phyloP scores from a whole-genome alignment of 2,888 invertebrate genomes.

The Cryptus viduatorius region DNA sequence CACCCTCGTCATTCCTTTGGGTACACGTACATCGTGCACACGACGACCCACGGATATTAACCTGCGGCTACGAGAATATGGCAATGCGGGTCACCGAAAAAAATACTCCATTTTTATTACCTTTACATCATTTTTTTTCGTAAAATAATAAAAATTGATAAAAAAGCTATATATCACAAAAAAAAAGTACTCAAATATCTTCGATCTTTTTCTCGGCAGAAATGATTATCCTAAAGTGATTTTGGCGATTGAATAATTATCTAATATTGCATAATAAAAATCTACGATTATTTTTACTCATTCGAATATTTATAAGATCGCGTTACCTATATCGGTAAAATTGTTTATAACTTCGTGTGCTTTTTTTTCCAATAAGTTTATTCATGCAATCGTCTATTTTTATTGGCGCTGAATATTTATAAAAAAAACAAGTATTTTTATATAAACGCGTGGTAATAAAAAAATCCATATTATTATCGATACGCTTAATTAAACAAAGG shows the following conservation, averaged over 20 bases:
- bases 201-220: neutral
- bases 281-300: neutral
- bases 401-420: neutral
- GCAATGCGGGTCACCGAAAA: conserved; percentile 1
- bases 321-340: neutral
- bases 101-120: neutral
- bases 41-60: neutral
- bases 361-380: neutral
- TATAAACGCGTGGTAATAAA: neutral
- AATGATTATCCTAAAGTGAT: neutral
- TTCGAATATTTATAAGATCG: neutral
- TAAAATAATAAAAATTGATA: neutral
- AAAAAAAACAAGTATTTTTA: neutral
- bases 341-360: neutral
- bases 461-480: neutral
- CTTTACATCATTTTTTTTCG: neutral
- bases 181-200: neutral
- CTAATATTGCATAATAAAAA: neutral
- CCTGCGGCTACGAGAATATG: neutral
- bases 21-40: conserved; percentile 15
- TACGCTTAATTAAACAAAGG: neutral
- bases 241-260: neutral
- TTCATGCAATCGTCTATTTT: neutral
- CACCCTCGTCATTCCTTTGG: conserved; percentile 7
- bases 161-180: neutral